A percentile compares a stretch with the other conserved stretches of the same genome.
Evolutionary conservation across 2,797 vertebrate species (phyloP).

Genomic region (Perodicticus potto): DNA sequence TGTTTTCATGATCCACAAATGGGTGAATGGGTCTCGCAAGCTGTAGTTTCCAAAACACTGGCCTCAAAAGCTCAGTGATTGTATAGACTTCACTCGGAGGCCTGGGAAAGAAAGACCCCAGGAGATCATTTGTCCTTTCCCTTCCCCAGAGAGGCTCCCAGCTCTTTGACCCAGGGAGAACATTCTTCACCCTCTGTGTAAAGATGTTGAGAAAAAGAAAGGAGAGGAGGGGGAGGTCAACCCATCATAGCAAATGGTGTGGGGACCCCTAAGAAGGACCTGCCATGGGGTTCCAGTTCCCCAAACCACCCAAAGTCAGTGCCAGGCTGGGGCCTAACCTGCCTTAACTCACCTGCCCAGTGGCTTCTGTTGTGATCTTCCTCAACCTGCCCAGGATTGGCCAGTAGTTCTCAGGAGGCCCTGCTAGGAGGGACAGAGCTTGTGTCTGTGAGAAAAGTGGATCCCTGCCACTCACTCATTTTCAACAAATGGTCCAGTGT

Average conservation of each 20-base stretch:
- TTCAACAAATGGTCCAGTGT: background rate
- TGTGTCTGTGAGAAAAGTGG: background rate
- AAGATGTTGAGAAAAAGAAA: background rate
- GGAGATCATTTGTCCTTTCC: background rate
- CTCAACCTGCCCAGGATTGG: background rate
- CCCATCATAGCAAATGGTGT: background rate
- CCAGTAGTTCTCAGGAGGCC: background rate
- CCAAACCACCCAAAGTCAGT: no score
- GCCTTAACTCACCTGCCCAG: background rate
- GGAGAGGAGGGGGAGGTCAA: background rate
- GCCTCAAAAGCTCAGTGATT: background rate
- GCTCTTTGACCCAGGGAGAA: background rate
- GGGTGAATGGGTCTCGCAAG: background rate
- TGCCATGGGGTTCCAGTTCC: rapidly evolving
- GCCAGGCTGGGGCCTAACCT: background rate
- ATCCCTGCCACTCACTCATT: background rate
- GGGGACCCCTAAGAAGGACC: background rate
- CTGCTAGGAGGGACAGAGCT: background rate
- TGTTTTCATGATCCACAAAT: background rate
- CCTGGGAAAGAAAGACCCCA: background rate
- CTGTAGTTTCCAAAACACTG: background rate
- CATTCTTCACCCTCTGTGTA: background rate
- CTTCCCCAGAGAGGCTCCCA: background rate
- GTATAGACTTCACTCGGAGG: background rate
- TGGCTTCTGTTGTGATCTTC: background rate